Evolutionary conservation across 2,113 vertebrate genomes (phyloP).

Genomic region (Neoarius graeffei): DNA sequence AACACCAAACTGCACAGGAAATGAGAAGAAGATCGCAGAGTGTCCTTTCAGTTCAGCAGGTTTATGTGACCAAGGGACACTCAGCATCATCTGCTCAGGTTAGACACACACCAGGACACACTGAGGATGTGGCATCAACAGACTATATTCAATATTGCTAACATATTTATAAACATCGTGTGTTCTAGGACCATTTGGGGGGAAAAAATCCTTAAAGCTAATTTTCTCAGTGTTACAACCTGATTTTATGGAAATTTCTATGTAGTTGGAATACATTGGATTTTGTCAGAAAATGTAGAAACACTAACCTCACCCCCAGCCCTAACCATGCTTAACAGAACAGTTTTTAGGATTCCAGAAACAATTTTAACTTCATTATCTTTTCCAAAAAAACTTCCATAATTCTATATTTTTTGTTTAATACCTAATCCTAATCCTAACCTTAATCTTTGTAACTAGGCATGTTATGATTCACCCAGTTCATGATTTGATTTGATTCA

Average conservation of each 20-base stretch:
- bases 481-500: too few species aligned
- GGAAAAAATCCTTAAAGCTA: background rate
- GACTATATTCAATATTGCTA: background rate
- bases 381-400: too few species aligned
- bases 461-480: too few species aligned
- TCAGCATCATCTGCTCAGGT: slow-evolving; percentile 43
- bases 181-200: background rate
- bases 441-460: too few species aligned
- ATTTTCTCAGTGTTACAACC: background rate
- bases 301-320: background rate
- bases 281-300: background rate
- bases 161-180: background rate
- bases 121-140: background rate
- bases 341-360: too few species aligned
- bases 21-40: slow-evolving; percentile 37
- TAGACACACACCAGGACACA: background rate
- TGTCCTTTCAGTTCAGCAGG: slow-evolving; percentile 13
- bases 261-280: background rate
- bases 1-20: slow-evolving; percentile 34
- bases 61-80: background rate
- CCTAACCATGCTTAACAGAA: background rate
- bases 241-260: background rate
- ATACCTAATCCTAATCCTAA: too few species aligned
- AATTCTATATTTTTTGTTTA: too few species aligned
- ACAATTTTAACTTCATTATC: too few species aligned